Base-by-base conservation (phyloP, 1,140 invertebrate genomes). In the Atopsyche davidsoni region DNA sequence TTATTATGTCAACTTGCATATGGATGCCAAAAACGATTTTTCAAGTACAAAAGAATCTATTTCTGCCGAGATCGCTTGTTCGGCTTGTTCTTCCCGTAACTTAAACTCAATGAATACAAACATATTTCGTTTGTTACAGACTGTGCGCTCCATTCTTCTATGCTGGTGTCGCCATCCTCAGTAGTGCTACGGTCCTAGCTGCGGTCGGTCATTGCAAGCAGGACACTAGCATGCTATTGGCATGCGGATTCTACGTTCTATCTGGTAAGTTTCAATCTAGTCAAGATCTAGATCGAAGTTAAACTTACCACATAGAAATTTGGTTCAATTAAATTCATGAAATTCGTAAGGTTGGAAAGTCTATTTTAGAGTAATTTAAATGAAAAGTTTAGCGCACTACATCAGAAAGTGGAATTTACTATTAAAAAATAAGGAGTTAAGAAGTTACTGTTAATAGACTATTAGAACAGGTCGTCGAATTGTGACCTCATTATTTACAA, bases 201-300 rank as follows among this genome's bases (percentile, higher is more conserved):
- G 39, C 46, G 10, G 11, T 43, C 14, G 50, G 50, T 9, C 50
- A 52, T 23, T 52, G 36, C 36, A 35, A 42, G 16, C 36, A 45
- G 23, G 36, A 46, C 40, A 46, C 31, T 31, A 45, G 32, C 10
- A 46, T 52, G 50, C n/a, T 52, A 13, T 18, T 52, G 0, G 50
- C 50, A 10, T 52, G 50, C 18, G 50, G 43, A 7, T 25, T 52
- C 2, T 52, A 45, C 36, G 43, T 46, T 17, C 24, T 52, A 13
- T 43, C 42, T 25, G 50, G 50, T 52, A 25, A 4, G 9, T 41
- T 9, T 9, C 11, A 9, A 41, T 9, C 34, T 36, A 4, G 4
- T 7, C 6, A 36, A 36, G 4, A 7, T 36, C 7, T 36, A 36
- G 7, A 14, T 14, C 4, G 7, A 9, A 9, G 14, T 36, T 4